Evolutionary conservation across 2,113 vertebrate genomes (phyloP).

Genomic region (Diadophis punctatus): DNA sequence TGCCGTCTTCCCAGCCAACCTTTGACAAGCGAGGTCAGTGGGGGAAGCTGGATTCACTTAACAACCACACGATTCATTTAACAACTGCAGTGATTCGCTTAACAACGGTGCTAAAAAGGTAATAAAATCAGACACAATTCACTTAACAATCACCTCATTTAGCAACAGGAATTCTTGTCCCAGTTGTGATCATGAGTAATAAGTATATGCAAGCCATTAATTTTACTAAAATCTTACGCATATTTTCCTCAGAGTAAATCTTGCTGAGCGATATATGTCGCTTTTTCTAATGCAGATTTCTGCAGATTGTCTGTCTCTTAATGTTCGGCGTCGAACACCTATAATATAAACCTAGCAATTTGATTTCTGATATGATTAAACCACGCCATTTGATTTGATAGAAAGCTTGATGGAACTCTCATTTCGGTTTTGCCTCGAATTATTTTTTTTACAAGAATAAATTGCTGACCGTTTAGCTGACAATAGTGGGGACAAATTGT

Average conservation of each 20-base stretch:
- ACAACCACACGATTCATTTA: too few species aligned
- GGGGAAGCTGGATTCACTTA: too few species aligned
- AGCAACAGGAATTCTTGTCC: too few species aligned
- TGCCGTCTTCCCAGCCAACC: too few species aligned
- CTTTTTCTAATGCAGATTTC: not conserved
- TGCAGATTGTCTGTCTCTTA: not conserved
- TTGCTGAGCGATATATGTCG: not conserved
- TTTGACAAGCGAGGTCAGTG: too few species aligned
- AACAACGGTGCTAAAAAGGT: too few species aligned
- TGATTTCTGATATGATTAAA: not conserved
- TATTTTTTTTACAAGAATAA: not conserved
- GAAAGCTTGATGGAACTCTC: not conserved
- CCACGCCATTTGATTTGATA: not conserved
- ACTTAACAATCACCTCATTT: too few species aligned
- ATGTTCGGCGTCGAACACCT: not conserved
- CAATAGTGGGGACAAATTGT: not conserved
- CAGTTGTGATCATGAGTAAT: not conserved
- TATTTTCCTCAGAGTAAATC: not conserved
- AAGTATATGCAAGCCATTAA: not conserved
- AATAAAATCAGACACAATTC: too few species aligned
- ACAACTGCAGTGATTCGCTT: too few species aligned
- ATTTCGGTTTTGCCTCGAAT: not conserved
- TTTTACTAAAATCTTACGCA: not conserved
- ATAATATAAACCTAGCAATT: not conserved
- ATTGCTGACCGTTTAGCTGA: not conserved